Base-by-base conservation (phyloP, 2,888 invertebrate genomes). In the Amblyjoppa fuscipennis region DNA sequence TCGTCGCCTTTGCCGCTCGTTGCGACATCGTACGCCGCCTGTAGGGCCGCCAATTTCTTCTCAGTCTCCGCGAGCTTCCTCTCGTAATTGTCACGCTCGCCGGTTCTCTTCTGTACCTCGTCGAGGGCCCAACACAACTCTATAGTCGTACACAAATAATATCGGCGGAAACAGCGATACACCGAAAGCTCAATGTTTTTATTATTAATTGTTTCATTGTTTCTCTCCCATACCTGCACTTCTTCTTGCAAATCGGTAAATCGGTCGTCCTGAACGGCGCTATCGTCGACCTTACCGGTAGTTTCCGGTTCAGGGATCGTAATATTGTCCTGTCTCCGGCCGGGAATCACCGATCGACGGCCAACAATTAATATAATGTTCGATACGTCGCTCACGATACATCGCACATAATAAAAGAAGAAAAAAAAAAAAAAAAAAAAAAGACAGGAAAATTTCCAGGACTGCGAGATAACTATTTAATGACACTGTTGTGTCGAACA, bases 81-180 rank as follows among this genome's bases (percentile, higher is more conserved):
- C 20, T 87, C 90, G 45, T 91, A 93, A 73, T 88, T 87, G 69
- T 93, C 91, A 13, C 93, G 90, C 71, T 94, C 94, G 7, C 77
- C 84, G 3, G 82, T 88, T 45, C 87, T 87, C 87, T 92, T 91
- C 93, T 94, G 68, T 31, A 56, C 70, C n/a, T 81, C 49, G 61
- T 49, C 45, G 25, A 68, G 34, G 38, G 59, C 59, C 49, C 16
- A 56, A 28, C 2, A 20, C 4, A 53, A 28, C 25, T 16, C 45
- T 64, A 45, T 66, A 66, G 45, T 68, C n/a, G 28, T 66, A 56
- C 28, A 28, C 34, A 56, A 76, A 61, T 41, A 56, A 51, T 56
- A 45, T 16, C 16, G 13, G 13, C 38, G 2, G 45, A 25, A 74
- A 4, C 45, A 2, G 9, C n/a, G 16, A 70, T 9, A n/a, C 13